Conservation (phyloP, 2,797 vertebrate species). For the Heterohyrax brucei region DNA sequence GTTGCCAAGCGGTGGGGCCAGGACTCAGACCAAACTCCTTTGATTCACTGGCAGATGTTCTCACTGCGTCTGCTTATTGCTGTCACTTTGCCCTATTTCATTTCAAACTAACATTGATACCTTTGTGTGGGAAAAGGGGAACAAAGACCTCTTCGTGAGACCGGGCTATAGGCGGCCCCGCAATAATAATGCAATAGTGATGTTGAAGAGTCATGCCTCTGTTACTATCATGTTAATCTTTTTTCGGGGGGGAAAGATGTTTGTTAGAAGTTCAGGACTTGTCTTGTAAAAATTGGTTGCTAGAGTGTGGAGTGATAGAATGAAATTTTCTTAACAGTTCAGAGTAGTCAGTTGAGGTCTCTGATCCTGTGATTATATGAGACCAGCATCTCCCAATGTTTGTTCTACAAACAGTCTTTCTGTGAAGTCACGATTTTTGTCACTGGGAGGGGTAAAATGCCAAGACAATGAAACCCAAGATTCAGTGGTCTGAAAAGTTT, state of each 20-base stretch:
- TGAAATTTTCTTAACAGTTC: neutral
- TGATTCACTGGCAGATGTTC: neutral
- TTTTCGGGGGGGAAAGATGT: neutral
- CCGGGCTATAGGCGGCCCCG: neutral
- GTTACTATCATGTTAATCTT: constrained; percentile 49
- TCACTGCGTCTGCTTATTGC: neutral
- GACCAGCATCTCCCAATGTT: neutral
- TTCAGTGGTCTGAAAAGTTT: neutral
- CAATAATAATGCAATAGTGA: neutral
- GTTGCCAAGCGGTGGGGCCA: neutral
- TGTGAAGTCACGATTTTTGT: neutral
- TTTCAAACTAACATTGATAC: neutral
- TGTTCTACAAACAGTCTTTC: neutral
- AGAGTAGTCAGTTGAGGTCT: neutral
- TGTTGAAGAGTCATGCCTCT: constrained; percentile 17
- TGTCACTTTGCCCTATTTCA: neutral
- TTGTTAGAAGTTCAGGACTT: constrained; percentile 51
- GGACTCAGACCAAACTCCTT: neutral
- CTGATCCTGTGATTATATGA: neutral
- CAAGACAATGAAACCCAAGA: neutral
- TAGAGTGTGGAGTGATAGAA: neutral
- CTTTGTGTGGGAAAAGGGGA: neutral
- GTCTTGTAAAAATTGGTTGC: constrained; percentile 48
- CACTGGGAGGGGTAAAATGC: neutral
- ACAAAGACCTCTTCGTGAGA: neutral